Percentiles rank a stretch among this genome's conserved stretches.
Evolutionary conservation across 2,888 invertebrate genomes (phyloP).

Genomic region (Ditula angustiorana): DNA sequence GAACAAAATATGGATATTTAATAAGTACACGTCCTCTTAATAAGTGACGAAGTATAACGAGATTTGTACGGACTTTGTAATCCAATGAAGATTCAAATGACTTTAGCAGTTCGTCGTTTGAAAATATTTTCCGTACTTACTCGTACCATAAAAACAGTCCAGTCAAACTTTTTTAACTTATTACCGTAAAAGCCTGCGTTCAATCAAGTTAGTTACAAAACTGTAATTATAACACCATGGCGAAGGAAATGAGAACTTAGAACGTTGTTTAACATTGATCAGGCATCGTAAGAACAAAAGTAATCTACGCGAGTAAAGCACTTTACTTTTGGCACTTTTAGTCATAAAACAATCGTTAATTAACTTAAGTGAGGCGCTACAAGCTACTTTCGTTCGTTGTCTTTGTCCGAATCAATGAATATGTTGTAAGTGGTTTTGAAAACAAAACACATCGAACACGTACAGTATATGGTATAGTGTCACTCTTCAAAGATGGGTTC

Average conservation of each 20-base stretch:
- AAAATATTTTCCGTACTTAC: constrained; percentile 12
- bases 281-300: constrained; percentile 17
- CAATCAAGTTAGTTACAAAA: constrained; percentile 12
- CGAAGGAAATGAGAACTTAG: neutral
- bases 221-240: constrained; percentile 4
- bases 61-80: neutral
- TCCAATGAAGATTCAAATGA: constrained; percentile 13
- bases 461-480: too few species aligned
- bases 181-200: neutral
- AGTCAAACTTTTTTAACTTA: neutral
- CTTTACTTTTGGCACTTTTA: constrained; percentile 21
- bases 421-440: neutral
- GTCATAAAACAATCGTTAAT: constrained; percentile 2
- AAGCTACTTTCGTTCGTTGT: neutral
- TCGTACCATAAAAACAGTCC: neutral
- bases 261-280: constrained; percentile 15
- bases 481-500: too few species aligned
- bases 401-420: neutral
- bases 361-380: neutral
- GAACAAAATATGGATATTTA: neutral
- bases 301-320: constrained; percentile 16
- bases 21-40: neutral
- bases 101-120: neutral
- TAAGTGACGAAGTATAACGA: neutral
- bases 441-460: neutral